Percentiles rank a stretch among this genome's conserved stretches.
Conservation (phyloP, 2,113 vertebrate species). For the Lichenostomus cassidix region DNA sequence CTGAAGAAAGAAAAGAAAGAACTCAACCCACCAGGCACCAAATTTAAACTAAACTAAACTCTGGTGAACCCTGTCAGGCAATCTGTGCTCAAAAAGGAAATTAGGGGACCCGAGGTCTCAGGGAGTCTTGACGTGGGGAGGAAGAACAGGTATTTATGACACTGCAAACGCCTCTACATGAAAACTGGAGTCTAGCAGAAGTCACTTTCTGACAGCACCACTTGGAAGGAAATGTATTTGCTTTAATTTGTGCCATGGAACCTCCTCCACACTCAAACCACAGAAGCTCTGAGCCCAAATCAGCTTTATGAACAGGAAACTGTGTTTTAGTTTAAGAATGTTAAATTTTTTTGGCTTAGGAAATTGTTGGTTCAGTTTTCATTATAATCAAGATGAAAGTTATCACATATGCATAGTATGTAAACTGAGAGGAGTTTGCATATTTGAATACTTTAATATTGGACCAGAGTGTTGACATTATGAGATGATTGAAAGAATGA, state of each 20-base stretch:
- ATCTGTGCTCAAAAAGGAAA: constrained; percentile 4
- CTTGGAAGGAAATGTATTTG: constrained; percentile 42
- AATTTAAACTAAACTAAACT: constrained; percentile 41
- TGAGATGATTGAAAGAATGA: not conserved
- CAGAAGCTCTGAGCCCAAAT: constrained; percentile 18
- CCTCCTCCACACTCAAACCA: constrained; percentile 34
- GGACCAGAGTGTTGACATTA: not conserved
- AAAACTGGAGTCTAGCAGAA: constrained; percentile 41
- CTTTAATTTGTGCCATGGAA: constrained; percentile 41
- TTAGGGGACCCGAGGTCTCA: not conserved
- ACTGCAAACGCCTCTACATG: not conserved
- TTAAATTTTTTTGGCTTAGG: constrained; percentile 28
- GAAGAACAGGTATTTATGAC: constrained; percentile 10
- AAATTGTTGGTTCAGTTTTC: constrained; percentile 1
- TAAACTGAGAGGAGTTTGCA: constrained; percentile 16
- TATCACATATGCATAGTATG: not conserved
- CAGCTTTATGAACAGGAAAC: constrained; percentile 7
- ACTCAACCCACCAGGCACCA: not conserved
- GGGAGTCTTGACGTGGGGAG: not conserved
- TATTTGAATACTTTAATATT: constrained; percentile 30
- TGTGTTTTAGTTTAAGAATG: constrained; percentile 8
- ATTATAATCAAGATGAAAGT: not conserved
- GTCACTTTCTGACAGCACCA: constrained; percentile 24
- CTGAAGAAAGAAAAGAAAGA: constrained; percentile 6
- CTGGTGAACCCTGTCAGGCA: not conserved